Evolutionary conservation across 2,797 vertebrate species (phyloP).

Genomic region (Neoniphon sammara): DNA sequence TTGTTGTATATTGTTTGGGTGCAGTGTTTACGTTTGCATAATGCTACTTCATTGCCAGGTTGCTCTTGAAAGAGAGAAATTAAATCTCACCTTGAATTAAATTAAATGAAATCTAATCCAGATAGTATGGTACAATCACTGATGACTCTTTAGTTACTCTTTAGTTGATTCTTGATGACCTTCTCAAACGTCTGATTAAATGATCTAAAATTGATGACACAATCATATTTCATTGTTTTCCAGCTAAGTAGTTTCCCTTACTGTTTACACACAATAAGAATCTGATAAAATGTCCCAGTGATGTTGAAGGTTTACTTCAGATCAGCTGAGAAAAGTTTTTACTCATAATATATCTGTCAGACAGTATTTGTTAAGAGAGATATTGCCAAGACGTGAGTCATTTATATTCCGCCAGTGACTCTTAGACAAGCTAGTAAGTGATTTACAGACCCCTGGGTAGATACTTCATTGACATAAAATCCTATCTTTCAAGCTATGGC

Average conservation of each 20-base stretch:
- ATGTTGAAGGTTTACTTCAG: conserved; percentile 52
- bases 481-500: conserved; percentile 60
- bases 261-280: conserved; percentile 40
- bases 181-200: conserved; percentile 11
- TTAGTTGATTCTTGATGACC: conserved; percentile 19
- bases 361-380: conserved; percentile 66
- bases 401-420: conserved; percentile 63
- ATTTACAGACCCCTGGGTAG: conserved; percentile 69
- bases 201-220: background rate
- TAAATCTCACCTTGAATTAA: conserved; percentile 11
- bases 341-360: conserved; percentile 69
- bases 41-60: background rate
- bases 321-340: conserved; percentile 49
- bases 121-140: no score
- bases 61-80: conserved; percentile 1
- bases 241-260: conserved; percentile 35
- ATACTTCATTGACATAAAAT: conserved; percentile 66
- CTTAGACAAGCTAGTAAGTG: conserved; percentile 63
- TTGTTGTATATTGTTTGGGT: background rate
- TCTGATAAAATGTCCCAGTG: conserved; percentile 42
- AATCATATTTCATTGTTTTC: conserved; percentile 47
- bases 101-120: background rate
- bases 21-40: background rate
- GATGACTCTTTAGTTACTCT: background rate
- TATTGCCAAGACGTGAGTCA: conserved; percentile 71